Conservation (phyloP, 53 echinoderm and acorn worm species). For the Holothuria leucospilota region DNA sequence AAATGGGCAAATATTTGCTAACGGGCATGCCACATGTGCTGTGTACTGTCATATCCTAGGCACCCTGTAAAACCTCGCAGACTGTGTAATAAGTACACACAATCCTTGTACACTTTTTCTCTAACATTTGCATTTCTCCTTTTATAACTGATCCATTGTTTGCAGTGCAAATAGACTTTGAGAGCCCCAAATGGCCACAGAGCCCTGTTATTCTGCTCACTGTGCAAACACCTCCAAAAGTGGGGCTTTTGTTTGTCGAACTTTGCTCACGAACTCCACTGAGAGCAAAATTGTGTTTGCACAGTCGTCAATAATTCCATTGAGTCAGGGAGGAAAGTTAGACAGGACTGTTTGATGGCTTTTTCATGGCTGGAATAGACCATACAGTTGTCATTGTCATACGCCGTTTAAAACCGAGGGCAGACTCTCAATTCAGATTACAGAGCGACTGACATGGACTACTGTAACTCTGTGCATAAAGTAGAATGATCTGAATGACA, state of each 20-base stretch:
- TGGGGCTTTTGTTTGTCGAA: slow-evolving; percentile 52
- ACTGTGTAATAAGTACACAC: slow-evolving; percentile 46
- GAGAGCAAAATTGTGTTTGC: slow-evolving; percentile 48
- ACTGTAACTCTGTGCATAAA: too few relatives aligned
- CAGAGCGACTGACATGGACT: too few relatives aligned
- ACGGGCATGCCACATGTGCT: slow-evolving; percentile 46
- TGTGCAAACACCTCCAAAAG: slow-evolving; percentile 43
- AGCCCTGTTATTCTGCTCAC: slow-evolving; percentile 54
- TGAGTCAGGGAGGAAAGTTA: slow-evolving; percentile 33
- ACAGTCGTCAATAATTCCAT: slow-evolving; percentile 39
- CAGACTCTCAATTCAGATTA: not conserved
- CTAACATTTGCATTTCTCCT: slow-evolving; percentile 45
- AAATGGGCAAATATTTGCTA: slow-evolving; percentile 54
- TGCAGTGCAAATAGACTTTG: slow-evolving; percentile 48
- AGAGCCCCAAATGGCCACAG: slow-evolving; percentile 49
- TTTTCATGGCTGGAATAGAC: slow-evolving; percentile 34
- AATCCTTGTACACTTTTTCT: slow-evolving; percentile 48
- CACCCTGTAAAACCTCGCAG: slow-evolving; percentile 29
- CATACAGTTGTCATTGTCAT: not conserved
- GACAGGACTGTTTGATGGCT: slow-evolving; percentile 44
- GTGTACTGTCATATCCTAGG: slow-evolving; percentile 18
- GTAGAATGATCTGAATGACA: too few relatives aligned
- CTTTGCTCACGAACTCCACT: slow-evolving; percentile 43
- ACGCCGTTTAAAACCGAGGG: not conserved
- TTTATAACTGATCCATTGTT: slow-evolving; percentile 53